These are phyloP conservation scores for Lottia scabra DNA, from an alignment of 2,888 invertebrate species.

Conservation along the genomic window DNA sequence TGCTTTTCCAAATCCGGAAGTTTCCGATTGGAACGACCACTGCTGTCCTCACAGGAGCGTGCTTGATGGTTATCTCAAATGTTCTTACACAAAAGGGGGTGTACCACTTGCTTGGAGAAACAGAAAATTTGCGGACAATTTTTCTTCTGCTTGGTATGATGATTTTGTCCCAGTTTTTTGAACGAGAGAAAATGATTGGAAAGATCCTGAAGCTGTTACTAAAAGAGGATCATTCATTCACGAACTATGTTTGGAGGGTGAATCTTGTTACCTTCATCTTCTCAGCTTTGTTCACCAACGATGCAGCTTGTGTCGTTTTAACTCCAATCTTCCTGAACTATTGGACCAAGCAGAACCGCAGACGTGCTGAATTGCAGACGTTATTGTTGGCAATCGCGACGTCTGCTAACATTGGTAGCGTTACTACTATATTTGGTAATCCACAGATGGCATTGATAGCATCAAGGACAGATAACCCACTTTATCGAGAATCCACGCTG, in stretches of 20 bases:
- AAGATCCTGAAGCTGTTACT: constrained; percentile 27
- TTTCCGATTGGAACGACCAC: constrained; percentile 37
- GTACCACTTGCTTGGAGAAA: constrained; percentile 33
- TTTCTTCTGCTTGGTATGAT: constrained; percentile 42
- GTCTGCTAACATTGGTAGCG: constrained; percentile 41
- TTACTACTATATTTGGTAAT: constrained; percentile 37
- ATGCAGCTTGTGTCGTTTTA: constrained; percentile 37
- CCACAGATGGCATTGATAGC: constrained; percentile 42
- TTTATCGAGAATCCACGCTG: constrained; percentile 25
- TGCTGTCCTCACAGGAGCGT: constrained; percentile 35
- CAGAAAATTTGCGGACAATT: constrained; percentile 30
- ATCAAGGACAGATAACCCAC: constrained; percentile 26
- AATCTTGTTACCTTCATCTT: constrained; percentile 29
- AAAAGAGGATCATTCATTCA: constrained; percentile 24
- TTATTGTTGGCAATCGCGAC: constrained; percentile 38
- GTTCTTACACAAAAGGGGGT: constrained; percentile 34
- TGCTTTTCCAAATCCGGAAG: constrained; percentile 31
- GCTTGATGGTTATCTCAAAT: constrained; percentile 34
- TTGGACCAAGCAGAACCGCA: constrained; percentile 40
- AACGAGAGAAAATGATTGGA: constrained; percentile 35
- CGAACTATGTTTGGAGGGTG: constrained; percentile 33
- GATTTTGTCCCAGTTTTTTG: constrained; percentile 38
- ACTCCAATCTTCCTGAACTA: constrained; percentile 38
- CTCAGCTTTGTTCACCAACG: constrained; percentile 42
- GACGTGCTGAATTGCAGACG: constrained; percentile 32